Conservation (phyloP, 2,888 invertebrate species). For the Celastrina argiolus region DNA sequence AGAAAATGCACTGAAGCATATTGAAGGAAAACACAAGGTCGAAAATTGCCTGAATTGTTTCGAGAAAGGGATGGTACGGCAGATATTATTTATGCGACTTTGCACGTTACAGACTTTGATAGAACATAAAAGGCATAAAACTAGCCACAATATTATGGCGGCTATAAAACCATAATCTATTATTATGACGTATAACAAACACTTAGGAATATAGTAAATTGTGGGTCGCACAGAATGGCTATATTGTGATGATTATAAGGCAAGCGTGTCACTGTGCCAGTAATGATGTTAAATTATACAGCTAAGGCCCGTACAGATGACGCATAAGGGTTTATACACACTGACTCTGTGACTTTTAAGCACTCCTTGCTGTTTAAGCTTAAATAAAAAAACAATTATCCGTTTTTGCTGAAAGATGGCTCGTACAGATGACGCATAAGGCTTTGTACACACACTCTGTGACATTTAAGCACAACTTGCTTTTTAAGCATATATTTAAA, state of each 20-base stretch:
- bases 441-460: no score
- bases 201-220: constrained; percentile 12
- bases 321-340: constrained; percentile 39
- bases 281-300: constrained; percentile 49
- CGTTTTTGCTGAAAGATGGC: no score
- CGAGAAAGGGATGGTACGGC: no score
- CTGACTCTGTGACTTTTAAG: no score
- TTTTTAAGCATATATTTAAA: no score
- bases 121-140: not conserved
- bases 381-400: no score
- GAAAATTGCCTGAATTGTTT: no score
- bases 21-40: no score
- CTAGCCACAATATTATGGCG: not conserved
- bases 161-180: constrained; percentile 14
- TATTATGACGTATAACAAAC: constrained; percentile 26
- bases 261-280: constrained; percentile 45
- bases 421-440: not conserved
- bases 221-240: constrained; percentile 38
- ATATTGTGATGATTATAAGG: constrained; percentile 43
- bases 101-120: not conserved
- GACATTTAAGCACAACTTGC: no score
- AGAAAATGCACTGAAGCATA: no score
- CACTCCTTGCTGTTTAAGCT: no score
- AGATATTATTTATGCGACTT: no score
- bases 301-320: not conserved